phyloP scores from a whole-genome alignment of 2,113 vertebrate species.

The Thalassoma bifasciatum region DNA sequence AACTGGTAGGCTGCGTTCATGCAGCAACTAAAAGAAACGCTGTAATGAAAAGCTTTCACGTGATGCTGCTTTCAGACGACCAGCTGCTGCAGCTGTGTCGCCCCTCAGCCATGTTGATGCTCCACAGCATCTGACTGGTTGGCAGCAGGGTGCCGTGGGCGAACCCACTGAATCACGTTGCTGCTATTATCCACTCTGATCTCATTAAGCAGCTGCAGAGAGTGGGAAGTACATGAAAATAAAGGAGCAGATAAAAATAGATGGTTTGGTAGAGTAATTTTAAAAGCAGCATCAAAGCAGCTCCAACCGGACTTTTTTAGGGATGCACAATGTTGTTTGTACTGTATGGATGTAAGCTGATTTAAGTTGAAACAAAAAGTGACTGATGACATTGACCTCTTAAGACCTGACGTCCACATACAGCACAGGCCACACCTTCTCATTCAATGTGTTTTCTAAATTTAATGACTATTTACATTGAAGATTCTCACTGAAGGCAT shows the following conservation, averaged over 20 bases:
- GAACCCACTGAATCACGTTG: background rate
- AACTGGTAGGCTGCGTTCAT: slow-evolving; percentile 36
- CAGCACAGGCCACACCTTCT: too few species aligned
- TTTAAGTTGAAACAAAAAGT: too few species aligned
- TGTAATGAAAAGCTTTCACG: background rate
- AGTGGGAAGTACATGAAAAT: background rate
- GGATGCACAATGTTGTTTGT: too few species aligned
- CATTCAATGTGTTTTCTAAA: too few species aligned
- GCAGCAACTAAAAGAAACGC: background rate
- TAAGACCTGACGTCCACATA: too few species aligned
- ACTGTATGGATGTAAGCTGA: too few species aligned
- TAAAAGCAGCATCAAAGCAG: too few species aligned
- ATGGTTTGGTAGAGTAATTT: background rate
- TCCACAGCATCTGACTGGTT: background rate
- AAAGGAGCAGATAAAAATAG: background rate
- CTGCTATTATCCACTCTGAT: background rate
- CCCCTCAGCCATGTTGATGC: background rate
- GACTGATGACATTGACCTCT: too few species aligned
- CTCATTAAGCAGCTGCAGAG: background rate
- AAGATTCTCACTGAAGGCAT: too few species aligned
- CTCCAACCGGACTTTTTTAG: background rate
- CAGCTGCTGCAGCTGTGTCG: background rate
- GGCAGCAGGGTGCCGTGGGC: too few species aligned
- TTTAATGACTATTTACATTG: too few species aligned
- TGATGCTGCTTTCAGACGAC: background rate